phyloP scores from a whole-genome alignment of 2,113 vertebrate species.

The Trichechus manatus region DNA sequence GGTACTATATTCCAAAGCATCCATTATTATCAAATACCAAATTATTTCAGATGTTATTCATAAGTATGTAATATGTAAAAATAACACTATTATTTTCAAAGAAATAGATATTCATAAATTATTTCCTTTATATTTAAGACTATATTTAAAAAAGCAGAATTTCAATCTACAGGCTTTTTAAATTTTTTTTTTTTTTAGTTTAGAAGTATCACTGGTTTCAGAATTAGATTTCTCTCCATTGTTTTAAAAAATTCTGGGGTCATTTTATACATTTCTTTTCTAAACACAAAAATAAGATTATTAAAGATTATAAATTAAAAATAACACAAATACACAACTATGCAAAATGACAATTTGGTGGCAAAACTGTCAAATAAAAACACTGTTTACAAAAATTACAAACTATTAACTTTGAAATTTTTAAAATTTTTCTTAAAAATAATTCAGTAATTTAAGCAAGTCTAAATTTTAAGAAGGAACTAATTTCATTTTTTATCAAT shows the following conservation, averaged over 20 bases:
- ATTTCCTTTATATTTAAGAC: neutral
- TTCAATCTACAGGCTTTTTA: neutral
- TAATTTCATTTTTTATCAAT: conserved; percentile 50
- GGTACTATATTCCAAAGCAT: neutral
- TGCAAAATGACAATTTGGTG: neutral
- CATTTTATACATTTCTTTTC: conserved; percentile 53
- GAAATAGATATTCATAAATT: neutral
- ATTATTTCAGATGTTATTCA: neutral
- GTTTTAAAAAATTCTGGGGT: conserved; percentile 49
- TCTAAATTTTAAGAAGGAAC: neutral
- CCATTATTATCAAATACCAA: neutral
- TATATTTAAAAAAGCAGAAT: conserved; percentile 37
- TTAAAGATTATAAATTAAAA: conserved; percentile 52
- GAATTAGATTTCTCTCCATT: conserved; percentile 39
- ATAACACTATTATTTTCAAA: conserved; percentile 43
- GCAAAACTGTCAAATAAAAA: conserved; percentile 54
- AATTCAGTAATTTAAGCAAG: conserved; percentile 42
- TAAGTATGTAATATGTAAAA: neutral
- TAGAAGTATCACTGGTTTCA: conserved; percentile 47
- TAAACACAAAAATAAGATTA: conserved; percentile 55
- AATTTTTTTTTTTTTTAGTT: neutral
- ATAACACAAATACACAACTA: conserved; percentile 26
- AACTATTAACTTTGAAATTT: neutral
- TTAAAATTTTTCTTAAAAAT: conserved; percentile 34
- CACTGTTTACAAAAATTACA: conserved; percentile 58